These are phyloP conservation scores for Stenopsyche tienmushanensis DNA, from an alignment of 1,140 invertebrate genomes.

Conservation along the genomic window DNA sequence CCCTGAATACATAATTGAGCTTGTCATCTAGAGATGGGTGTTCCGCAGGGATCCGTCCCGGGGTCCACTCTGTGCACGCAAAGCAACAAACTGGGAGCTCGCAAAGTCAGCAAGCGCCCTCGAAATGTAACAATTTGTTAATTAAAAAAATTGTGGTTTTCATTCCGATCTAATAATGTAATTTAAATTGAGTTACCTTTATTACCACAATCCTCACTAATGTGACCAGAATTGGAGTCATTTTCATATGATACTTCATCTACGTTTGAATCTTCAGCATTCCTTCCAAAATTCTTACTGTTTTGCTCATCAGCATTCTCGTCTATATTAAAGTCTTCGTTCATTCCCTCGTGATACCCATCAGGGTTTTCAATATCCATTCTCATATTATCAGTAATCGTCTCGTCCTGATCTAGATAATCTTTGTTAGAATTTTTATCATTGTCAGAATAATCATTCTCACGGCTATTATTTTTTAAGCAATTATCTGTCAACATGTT, in stretches of 20 bases:
- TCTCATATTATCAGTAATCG: not conserved
- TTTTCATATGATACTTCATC: slow-evolving; percentile 27
- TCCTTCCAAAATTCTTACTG: too few species aligned
- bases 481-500: not conserved
- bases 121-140: too few species aligned
- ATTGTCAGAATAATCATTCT: not conserved
- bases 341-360: not conserved
- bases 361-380: slow-evolving; percentile 18
- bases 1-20: too few species aligned
- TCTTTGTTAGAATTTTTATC: slow-evolving; percentile 15
- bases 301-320: slow-evolving; percentile 8
- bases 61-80: too few species aligned
- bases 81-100: too few species aligned
- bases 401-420: slow-evolving; percentile 9
- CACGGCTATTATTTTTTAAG: not conserved
- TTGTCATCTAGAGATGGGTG: too few species aligned
- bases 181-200: slow-evolving; percentile 27
- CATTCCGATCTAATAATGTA: too few species aligned
- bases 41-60: too few species aligned
- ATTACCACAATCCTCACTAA: slow-evolving; percentile 35
- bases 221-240: slow-evolving; percentile 36
- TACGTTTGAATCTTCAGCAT: not conserved
- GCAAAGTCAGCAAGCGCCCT: too few species aligned
- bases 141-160: too few species aligned
- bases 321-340: slow-evolving; percentile 15